phyloP scores from a whole-genome alignment of 2,888 invertebrate genomes.

The Heteropelma amictum region DNA sequence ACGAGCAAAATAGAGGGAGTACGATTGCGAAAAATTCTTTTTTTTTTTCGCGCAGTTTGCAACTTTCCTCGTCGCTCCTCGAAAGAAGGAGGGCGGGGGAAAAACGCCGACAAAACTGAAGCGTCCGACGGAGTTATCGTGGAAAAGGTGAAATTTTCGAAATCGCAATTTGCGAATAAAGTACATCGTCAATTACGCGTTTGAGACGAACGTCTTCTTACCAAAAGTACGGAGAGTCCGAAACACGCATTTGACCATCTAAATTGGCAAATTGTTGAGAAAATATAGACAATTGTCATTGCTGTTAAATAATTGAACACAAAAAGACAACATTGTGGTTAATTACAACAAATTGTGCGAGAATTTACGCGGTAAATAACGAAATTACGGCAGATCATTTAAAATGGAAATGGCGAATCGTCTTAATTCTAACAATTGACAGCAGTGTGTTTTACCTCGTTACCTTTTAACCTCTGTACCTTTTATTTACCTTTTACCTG shows the following conservation, averaged over 20 bases:
- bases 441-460: background rate
- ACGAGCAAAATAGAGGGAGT: background rate
- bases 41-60: background rate
- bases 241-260: slow-evolving; percentile 5
- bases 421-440: background rate
- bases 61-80: too few relatives aligned
- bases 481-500: slow-evolving; percentile 22
- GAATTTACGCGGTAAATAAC: background rate
- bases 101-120: background rate
- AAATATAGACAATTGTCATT: background rate
- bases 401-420: background rate
- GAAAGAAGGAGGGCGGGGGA: too few relatives aligned
- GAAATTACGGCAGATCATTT: background rate
- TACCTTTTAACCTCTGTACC: slow-evolving; percentile 26
- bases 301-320: background rate
- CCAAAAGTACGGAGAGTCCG: slow-evolving; percentile 34
- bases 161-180: slow-evolving; percentile 30
- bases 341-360: background rate
- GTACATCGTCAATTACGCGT: slow-evolving; percentile 2
- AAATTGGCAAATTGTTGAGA: slow-evolving; percentile 31
- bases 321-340: background rate
- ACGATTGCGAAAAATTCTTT: background rate
- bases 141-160: background rate
- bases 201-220: slow-evolving; percentile 34
- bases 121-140: background rate